These are phyloP conservation scores for Calyptomena viridis DNA, from an alignment of 2,113 vertebrate species.

Conservation along the genomic window DNA sequence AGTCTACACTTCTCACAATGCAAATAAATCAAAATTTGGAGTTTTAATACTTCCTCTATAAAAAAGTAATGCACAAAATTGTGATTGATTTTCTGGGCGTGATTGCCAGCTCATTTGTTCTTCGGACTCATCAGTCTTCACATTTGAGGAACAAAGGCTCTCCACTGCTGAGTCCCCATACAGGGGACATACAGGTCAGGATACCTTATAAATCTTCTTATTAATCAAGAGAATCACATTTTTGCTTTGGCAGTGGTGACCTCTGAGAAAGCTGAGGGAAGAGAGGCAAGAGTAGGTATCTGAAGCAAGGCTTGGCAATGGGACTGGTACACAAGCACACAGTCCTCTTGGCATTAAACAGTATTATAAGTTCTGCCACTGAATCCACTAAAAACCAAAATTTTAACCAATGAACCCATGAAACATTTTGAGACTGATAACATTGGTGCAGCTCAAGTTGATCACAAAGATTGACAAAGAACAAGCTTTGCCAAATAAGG, in stretches of 20 bases:
- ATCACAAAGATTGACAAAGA: neutral
- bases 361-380: neutral
- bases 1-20: slow-evolving; percentile 11
- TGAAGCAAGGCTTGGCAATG: neutral
- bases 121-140: slow-evolving; percentile 83
- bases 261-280: neutral
- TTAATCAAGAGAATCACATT: neutral
- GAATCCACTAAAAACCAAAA: neutral
- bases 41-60: slow-evolving; percentile 42
- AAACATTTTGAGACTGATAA: neutral
- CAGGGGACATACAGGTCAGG: too few relatives aligned
- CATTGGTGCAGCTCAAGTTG: neutral
- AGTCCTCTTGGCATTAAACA: neutral
- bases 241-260: neutral
- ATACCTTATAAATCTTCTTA: neutral
- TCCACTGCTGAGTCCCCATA: neutral
- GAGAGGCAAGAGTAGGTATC: neutral
- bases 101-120: slow-evolving; percentile 73
- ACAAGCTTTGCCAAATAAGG: neutral
- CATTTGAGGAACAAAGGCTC: neutral
- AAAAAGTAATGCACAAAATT: slow-evolving; percentile 42
- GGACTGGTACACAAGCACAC: neutral
- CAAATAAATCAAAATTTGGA: slow-evolving; percentile 25
- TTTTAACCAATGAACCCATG: neutral
- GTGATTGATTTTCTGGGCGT: slow-evolving; percentile 82